These are phyloP conservation scores for Bucco capensis DNA, from an alignment of 2,113 vertebrate genomes.

Conservation along the genomic window DNA sequence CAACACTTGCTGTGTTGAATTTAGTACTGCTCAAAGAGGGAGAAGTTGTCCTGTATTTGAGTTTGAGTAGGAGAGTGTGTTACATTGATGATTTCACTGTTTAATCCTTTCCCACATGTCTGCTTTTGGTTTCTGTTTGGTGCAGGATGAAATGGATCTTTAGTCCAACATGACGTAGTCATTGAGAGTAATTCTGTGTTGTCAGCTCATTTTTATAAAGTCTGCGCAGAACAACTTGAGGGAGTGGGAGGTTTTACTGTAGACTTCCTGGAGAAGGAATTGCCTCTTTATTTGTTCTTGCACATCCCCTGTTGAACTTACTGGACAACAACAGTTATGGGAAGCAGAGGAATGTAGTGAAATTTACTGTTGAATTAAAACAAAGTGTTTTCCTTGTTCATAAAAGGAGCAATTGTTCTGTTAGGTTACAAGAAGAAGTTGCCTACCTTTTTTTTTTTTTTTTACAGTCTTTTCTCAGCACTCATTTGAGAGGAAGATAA, in stretches of 20 bases:
- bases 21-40: not conserved
- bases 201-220: not conserved
- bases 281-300: not conserved
- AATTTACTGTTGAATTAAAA: not conserved
- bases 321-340: not conserved
- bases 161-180: fast-evolving
- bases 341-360: not conserved
- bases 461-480: not conserved
- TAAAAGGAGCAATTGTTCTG: not conserved
- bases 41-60: not conserved
- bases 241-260: not conserved
- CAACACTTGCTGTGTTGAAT: not conserved
- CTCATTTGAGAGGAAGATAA: not conserved
- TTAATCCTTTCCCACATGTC: not conserved
- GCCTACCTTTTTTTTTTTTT: not conserved
- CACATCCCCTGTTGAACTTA: not conserved
- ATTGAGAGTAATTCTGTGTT: not conserved
- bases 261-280: not conserved
- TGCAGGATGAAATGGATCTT: not conserved
- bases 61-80: not conserved
- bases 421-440: fast-evolving
- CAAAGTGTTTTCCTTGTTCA: not conserved
- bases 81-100: not conserved
- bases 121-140: not conserved
- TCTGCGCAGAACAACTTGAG: not conserved